These are phyloP conservation scores for Euura lappo DNA, from an alignment of 1,140 invertebrate genomes.

Conservation along the genomic window DNA sequence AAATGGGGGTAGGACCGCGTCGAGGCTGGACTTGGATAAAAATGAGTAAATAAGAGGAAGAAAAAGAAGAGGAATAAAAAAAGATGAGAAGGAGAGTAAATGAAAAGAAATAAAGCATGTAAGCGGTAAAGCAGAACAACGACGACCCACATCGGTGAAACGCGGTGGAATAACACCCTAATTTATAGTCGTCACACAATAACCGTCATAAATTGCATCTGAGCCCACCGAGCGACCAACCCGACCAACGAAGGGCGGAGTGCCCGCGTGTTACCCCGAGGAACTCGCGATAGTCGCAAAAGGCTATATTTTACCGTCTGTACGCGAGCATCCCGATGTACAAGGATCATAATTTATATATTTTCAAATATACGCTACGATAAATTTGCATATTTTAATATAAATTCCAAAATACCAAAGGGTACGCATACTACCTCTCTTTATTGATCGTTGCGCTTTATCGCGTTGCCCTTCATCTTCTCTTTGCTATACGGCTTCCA, in stretches of 20 bases:
- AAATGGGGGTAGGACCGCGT: too few relatives aligned
- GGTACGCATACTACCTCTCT: not conserved
- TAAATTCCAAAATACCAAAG: constrained; percentile 31
- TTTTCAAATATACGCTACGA: constrained; percentile 30
- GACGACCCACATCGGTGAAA: not conserved
- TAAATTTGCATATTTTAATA: constrained; percentile 39
- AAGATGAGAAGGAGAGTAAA: not conserved
- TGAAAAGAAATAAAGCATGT: not conserved
- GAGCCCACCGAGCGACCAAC: constrained; percentile 30
- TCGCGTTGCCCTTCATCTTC: not conserved
- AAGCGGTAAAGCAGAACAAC: not conserved
- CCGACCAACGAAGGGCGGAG: constrained; percentile 30
- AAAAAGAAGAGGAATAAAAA: not conserved
- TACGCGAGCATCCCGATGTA: constrained; percentile 9
- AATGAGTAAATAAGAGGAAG: too few relatives aligned
- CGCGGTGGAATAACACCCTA: constrained; percentile 34
- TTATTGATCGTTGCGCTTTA: not conserved
- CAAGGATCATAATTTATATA: constrained; percentile 34
- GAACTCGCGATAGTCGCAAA: constrained; percentile 7
- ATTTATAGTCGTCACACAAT: constrained; percentile 43
- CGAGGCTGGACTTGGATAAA: too few relatives aligned
- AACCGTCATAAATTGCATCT: constrained; percentile 39
- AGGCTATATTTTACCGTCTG: not conserved
- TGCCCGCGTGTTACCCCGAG: constrained; percentile 17
- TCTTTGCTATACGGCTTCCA: not conserved